phyloP scores from a whole-genome alignment of 2,113 vertebrate species.

The Calidris pygmaea region DNA sequence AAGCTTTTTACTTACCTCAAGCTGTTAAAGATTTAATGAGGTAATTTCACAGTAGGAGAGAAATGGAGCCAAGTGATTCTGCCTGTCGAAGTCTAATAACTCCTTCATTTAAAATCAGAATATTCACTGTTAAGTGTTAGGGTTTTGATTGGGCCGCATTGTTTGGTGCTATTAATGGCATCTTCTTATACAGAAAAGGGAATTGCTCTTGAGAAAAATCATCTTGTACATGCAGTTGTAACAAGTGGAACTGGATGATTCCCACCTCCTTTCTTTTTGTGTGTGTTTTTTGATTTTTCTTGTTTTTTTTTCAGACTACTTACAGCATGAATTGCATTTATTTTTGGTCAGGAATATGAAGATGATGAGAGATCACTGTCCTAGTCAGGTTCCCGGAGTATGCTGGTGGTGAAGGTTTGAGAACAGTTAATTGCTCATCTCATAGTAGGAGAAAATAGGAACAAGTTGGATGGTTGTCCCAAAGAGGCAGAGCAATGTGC shows the following conservation, averaged over 20 bases:
- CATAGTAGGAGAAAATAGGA: background rate
- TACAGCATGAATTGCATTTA: background rate
- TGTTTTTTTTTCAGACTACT: background rate
- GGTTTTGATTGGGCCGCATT: background rate
- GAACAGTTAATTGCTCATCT: background rate
- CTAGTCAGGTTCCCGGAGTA: background rate
- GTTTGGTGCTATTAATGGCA: background rate
- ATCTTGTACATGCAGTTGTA: background rate
- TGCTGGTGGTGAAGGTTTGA: background rate
- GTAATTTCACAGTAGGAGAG: slow-evolving; percentile 49
- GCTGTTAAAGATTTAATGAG: slow-evolving; percentile 59
- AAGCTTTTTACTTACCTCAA: slow-evolving; percentile 52
- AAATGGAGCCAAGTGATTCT: slow-evolving; percentile 47
- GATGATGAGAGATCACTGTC: background rate
- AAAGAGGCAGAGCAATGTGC: background rate
- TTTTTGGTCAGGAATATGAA: background rate
- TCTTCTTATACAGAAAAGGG: background rate
- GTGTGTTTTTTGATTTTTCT: background rate
- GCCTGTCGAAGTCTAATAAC: slow-evolving; percentile 37
- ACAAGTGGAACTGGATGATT: background rate
- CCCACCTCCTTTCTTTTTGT: background rate
- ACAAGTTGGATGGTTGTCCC: background rate
- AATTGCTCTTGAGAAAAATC: background rate
- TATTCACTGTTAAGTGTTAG: background rate
- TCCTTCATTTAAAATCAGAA: slow-evolving; percentile 52